A percentile compares a stretch with the other conserved stretches of the same genome.
Evolutionary conservation across 2,888 invertebrate genomes (phyloP).

Genomic region (Phengaris alcon): DNA sequence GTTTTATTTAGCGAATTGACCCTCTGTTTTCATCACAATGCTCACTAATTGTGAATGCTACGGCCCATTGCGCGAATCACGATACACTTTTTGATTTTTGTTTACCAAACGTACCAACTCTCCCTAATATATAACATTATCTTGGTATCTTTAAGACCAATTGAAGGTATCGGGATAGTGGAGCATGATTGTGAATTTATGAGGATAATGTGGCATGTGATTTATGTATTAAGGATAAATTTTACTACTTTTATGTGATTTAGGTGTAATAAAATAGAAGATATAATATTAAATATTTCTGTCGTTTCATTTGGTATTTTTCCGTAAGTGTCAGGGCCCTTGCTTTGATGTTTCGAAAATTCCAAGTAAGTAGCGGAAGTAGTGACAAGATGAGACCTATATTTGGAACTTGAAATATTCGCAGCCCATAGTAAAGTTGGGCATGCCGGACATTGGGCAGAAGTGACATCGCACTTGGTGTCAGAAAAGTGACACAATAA

Average conservation of each 20-base stretch:
- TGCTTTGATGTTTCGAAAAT: no score
- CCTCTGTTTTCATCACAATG: no score
- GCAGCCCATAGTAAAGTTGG: conserved; percentile 83
- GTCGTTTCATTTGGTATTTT: background rate
- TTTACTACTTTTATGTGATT: background rate
- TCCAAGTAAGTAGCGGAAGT: conserved; percentile 83
- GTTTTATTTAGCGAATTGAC: no score
- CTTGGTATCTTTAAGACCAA: no score
- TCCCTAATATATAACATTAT: no score
- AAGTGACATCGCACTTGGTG: conserved; percentile 93
- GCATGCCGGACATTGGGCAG: conserved; percentile 89
- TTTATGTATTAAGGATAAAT: background rate
- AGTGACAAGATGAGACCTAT: conserved; percentile 89
- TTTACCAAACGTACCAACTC: no score
- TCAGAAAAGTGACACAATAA: conserved; percentile 72
- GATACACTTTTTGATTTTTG: no score
- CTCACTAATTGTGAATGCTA: no score
- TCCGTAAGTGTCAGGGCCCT: no score
- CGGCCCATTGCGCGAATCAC: no score
- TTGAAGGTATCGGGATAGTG: background rate
- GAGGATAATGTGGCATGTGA: conserved; percentile 2
- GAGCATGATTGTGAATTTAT: background rate
- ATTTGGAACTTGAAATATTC: conserved; percentile 87
- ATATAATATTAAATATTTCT: background rate
- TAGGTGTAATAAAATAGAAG: conserved; percentile 11